Base-by-base conservation (phyloP, 1,140 invertebrate species). In the Contarinia nasturtii region DNA sequence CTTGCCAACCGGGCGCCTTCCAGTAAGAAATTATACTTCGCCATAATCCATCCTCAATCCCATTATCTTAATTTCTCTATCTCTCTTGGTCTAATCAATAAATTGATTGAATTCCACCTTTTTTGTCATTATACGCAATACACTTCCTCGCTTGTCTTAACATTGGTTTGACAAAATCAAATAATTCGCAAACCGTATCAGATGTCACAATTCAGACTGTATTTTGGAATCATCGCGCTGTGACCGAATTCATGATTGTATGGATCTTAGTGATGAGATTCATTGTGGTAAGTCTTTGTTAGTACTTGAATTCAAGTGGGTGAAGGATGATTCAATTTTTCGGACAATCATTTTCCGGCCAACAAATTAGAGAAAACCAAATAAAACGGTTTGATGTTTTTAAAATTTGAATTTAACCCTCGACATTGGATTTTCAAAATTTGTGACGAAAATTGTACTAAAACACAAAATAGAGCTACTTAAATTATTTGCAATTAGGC, bases 261-360 rank as follows among this genome's bases (percentile, higher is more conserved):
- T 69, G 44, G 75, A 80, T 63, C 70, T 67, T 27, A 79, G 76
- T 62, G 84, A 89, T 64, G 85, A 88, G 64, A 61, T 66, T 45
- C 58, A 70, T 53, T 80, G 77, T 55, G 54, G 68, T 70, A 70
- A 69, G 63, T 53, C 17, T 42, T 46, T 42, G 12, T 40, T 8
- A 3, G 37, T 3, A 22, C n/a, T n/a, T n/a, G n/a, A 22, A 12
- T 21, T 20, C 42, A 44, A 3, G 42, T 44, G 7, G 2, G 7
- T 44, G 42, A 44, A 12, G 42, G 17, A 19, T 21, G 42, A 44
- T 18, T 12, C 5, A 18, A 7, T 21, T 27, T 27, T 27, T 27
- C 10, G 27, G 27, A 27, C 27, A 10, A 27, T 27, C 10, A 27
- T 27, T 27, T 27, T 27, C 4, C n/a, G n/a, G n/a, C n/a, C n/a